Evolutionary conservation across 2,113 vertebrate species (phyloP).

Genomic region (Scortum barcoo): DNA sequence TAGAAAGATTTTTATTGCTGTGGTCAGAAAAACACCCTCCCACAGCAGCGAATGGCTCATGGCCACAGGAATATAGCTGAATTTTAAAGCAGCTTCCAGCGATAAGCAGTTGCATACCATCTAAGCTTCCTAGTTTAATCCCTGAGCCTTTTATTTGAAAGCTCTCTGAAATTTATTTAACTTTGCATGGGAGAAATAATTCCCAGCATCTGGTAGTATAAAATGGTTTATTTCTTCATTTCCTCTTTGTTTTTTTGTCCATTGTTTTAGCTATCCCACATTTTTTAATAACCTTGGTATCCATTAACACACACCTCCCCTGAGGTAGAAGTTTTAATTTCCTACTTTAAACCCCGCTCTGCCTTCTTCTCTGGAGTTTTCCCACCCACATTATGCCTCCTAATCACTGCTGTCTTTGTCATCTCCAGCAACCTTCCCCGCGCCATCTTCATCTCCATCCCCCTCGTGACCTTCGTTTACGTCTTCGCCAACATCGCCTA

Average conservation of each 20-base stretch:
- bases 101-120: slow-evolving; percentile 47
- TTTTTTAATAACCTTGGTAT: slow-evolving; percentile 28
- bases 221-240: slow-evolving; percentile 50
- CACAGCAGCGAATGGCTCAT: not conserved
- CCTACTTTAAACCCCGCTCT: slow-evolving; percentile 5
- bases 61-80: not conserved
- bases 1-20: not conserved
- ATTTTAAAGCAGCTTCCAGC: slow-evolving; percentile 22
- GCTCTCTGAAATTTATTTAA: slow-evolving; percentile 29
- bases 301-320: slow-evolving; percentile 19
- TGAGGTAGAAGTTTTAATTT: slow-evolving; percentile 41
- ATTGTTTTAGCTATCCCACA: not conserved
- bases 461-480: slow-evolving; percentile 94
- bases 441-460: slow-evolving; percentile 96
- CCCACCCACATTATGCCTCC: not conserved
- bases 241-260: slow-evolving; percentile 2
- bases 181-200: slow-evolving; percentile 5
- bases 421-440: slow-evolving; percentile 91
- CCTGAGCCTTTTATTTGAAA: slow-evolving; percentile 27
- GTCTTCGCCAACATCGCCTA: slow-evolving; percentile 96
- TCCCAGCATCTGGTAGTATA: not conserved
- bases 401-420: not conserved
- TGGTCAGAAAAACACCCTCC: not conserved
- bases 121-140: slow-evolving; percentile 42
- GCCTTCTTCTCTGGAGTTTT: not conserved